Base-by-base conservation (phyloP, 1,140 invertebrate species). In the Cotesia typhae region DNA sequence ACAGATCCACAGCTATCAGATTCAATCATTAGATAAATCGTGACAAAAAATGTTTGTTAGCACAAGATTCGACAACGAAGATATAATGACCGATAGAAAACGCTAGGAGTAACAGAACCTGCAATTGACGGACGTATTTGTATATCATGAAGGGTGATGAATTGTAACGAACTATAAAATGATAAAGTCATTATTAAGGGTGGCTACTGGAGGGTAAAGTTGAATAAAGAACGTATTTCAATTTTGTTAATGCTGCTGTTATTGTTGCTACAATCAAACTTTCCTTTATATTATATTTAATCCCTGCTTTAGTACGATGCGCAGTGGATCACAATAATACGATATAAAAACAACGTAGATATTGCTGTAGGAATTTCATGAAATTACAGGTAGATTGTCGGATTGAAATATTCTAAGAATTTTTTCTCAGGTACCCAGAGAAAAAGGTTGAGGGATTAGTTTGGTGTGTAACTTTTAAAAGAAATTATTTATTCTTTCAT, bases 41-140 rank as follows among this genome's bases (percentile, higher is more conserved):
- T 41, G 17, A 10, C 4, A 35, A 20, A 64, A 36, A 64, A 36
- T 17, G 12, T 38, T 64, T 64, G 53, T 17, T n/a, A 17, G 55
- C 36, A 14, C 4, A 41, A 69, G 53, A 69, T 69, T 69, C 60
- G 60, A 69, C 60, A 36, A 69, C n/a, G 28, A 28, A 47, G 55
- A 61, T 20, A 53, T 5, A 36, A 14, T 60, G 20, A 53, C 35
- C 28, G 2, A 65, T 35, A 66, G 4, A 47, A 47, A 17, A 41
- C 77, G 76, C 78, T 73, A 74, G 53, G 67, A 77, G 81, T 80
- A 82, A 79, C 76, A 79, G 76, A 79, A 76, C 72, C 79, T 74
- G 77, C 79, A 78, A 81, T 81, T 80, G 81, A 84, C 79, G 77
- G 74, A 66, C 79, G 79, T 85, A 83, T 84, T 82, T 77, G 60